Percentiles rank a stretch among this genome's conserved stretches.
phyloP scores from a whole-genome alignment of 2,113 vertebrate genomes.

The Collichthys lucidus region DNA sequence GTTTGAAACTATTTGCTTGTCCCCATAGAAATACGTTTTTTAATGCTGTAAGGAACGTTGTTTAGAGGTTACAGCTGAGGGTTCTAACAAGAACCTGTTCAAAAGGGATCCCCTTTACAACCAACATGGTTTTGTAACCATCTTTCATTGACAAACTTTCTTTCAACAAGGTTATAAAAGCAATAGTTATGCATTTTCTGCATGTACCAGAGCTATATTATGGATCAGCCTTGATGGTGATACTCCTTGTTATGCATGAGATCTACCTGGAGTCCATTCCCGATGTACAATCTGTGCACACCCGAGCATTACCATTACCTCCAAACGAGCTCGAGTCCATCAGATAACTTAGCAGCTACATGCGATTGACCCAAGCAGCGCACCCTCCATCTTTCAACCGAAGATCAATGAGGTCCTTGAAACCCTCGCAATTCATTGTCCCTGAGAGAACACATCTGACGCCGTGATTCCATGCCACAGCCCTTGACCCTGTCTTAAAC shows the following conservation, averaged over 20 bases:
- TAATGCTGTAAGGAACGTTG: too few relatives aligned
- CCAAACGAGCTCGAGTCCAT: background rate
- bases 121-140: too few relatives aligned
- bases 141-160: background rate
- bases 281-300: background rate
- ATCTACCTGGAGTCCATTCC: background rate
- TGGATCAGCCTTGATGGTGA: background rate
- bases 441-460: slow-evolving; percentile 9
- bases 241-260: background rate
- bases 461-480: slow-evolving; percentile 1
- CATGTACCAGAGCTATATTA: background rate
- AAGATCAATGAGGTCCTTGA: slow-evolving; percentile 50
- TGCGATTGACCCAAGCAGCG: slow-evolving; percentile 26
- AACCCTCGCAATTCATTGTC: slow-evolving; percentile 16
- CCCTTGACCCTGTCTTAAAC: slow-evolving; percentile 1
- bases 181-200: background rate
- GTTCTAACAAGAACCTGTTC: too few relatives aligned
- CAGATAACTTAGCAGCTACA: background rate
- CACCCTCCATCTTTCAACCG: slow-evolving; percentile 23
- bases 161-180: background rate
- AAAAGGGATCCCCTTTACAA: too few relatives aligned
- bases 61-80: too few relatives aligned
- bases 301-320: background rate
- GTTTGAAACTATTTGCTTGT: too few relatives aligned
- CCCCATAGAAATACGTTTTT: too few relatives aligned